Evolutionary conservation across 2,797 vertebrate species (phyloP).

Genomic region (Pseudochaenichthys georgianus): DNA sequence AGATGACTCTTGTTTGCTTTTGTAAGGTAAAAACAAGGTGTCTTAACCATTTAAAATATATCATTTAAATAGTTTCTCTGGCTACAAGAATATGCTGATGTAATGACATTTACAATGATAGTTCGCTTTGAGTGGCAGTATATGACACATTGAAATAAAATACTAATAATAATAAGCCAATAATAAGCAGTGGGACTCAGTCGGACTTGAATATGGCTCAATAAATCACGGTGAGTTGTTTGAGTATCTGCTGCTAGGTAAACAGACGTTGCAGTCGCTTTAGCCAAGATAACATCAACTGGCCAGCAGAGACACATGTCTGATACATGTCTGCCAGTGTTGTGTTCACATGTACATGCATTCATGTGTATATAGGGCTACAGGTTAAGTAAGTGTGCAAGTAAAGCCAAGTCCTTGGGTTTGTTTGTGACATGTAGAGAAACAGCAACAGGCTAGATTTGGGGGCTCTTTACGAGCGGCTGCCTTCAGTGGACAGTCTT

Average conservation of each 20-base stretch:
- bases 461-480: constrained; percentile 42
- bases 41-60: neutral
- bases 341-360: constrained; percentile 14
- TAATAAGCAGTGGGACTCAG: neutral
- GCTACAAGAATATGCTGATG: neutral
- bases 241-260: constrained; percentile 22
- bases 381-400: constrained; percentile 12
- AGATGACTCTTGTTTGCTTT: constrained; percentile 1
- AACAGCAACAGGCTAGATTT: constrained; percentile 53
- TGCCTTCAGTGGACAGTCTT: constrained; percentile 48
- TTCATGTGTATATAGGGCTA: constrained; percentile 1
- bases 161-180: too few species aligned
- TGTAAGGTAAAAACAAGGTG: neutral
- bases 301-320: constrained; percentile 42
- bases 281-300: constrained; percentile 51
- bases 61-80: neutral
- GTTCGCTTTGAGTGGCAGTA: too few species aligned
- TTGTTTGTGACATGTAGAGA: constrained; percentile 36
- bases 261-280: constrained; percentile 15
- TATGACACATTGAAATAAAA: neutral
- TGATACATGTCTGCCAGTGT: constrained; percentile 18
- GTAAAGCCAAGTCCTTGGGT: constrained; percentile 20
- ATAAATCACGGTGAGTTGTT: neutral
- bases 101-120: neutral
- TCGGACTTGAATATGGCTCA: constrained; percentile 7